A percentile compares a stretch with the other conserved stretches of the same genome.
Conservation (phyloP, 2,113 vertebrate species). For the Scopus umbretta region DNA sequence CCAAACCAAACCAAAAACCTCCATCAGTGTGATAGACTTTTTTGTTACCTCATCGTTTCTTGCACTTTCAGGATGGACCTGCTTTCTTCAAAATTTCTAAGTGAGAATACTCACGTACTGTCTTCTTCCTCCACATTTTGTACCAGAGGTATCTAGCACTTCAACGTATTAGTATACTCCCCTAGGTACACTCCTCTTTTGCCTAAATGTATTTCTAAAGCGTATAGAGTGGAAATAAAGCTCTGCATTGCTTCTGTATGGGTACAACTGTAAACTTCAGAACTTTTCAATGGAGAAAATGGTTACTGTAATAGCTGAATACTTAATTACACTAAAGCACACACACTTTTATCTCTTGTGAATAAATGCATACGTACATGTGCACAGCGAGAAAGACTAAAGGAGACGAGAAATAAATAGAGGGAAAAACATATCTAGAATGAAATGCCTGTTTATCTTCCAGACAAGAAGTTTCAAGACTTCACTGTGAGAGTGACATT, state of each 20-base stretch:
- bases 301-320: background rate
- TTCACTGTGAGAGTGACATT: background rate
- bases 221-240: background rate
- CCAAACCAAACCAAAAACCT: background rate
- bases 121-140: background rate
- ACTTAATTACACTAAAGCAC: background rate
- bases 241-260: background rate
- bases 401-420: background rate
- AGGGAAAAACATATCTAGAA: background rate
- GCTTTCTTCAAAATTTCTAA: background rate
- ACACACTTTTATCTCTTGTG: background rate
- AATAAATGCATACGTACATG: background rate
- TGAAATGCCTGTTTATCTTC: background rate
- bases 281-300: background rate
- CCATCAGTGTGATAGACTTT: background rate
- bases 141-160: background rate
- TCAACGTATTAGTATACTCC: background rate
- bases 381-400: background rate
- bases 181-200: background rate
- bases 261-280: background rate
- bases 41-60: background rate
- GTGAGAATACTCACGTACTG: background rate
- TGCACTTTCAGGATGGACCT: background rate
- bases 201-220: background rate
- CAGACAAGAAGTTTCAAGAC: background rate